A percentile compares a stretch with the other conserved stretches of the same genome.
Conservation (phyloP, 2,113 vertebrate species). For the Leuciscus idus region DNA sequence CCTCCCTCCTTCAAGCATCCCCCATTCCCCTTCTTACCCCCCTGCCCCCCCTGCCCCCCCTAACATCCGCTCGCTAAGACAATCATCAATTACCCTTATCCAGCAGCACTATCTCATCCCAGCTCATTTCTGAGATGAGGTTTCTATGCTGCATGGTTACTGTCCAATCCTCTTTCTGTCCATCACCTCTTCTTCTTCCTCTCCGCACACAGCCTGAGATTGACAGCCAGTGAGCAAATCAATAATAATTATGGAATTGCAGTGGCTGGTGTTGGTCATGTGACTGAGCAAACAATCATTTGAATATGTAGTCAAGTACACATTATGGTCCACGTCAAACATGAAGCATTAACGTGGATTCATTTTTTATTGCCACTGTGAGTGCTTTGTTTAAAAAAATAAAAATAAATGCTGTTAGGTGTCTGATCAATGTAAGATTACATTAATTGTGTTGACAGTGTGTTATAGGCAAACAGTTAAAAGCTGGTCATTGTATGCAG, state of each 20-base stretch:
- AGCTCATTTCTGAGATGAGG: conserved; percentile 92
- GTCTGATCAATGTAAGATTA: conserved; percentile 31
- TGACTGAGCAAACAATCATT: conserved; percentile 67
- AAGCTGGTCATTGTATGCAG: not conserved
- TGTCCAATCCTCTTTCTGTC: conserved; percentile 92
- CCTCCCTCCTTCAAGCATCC: conserved; percentile 69
- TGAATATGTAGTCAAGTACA: conserved; percentile 76
- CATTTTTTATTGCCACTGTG: conserved; percentile 27
- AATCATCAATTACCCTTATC: conserved; percentile 97
- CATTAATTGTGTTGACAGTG: conserved; percentile 2
- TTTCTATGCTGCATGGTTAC: conserved; percentile 87
- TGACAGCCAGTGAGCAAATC: conserved; percentile 92
- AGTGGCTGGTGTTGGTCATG: conserved; percentile 77
- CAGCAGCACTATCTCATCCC: conserved; percentile 86
- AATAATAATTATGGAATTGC: conserved; percentile 96
- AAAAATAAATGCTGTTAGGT: conserved; percentile 22
- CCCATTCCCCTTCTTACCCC: conserved; percentile 59
- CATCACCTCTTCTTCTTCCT: conserved; percentile 83
- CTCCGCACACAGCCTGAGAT: conserved; percentile 80
- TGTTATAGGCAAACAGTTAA: not conserved
- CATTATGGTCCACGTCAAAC: conserved; percentile 64
- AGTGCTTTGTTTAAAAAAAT: conserved; percentile 26
- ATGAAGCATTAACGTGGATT: conserved; percentile 42
- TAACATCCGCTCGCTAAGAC: conserved; percentile 81
- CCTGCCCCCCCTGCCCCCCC: conserved; percentile 53